Base-by-base conservation (phyloP, 2,797 vertebrate species). In the Lacerta viridis region DNA sequence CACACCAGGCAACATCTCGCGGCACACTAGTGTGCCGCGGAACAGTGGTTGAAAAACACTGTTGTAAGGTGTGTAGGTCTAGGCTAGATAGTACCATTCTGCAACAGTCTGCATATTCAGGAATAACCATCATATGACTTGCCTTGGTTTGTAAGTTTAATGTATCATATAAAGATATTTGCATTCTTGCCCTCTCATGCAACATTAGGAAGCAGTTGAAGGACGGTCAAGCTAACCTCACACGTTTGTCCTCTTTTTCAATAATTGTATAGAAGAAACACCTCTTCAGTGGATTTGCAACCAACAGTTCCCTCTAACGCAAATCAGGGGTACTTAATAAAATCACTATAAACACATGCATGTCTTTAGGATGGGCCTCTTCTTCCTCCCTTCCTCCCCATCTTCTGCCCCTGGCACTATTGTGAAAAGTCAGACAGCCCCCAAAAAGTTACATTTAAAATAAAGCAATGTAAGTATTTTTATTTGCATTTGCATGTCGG, bases 211-310 rank as follows among this genome's bases (percentile, higher is more conserved):
- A 59, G 11, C n/a, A 55, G 68, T n/a, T 55, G 68, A 84, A 72
- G 66, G n/a, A n/a, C 68, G 74, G 43, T 33, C 69, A 75, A 29
- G 33, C 25, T 61, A 75, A 61, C 20, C 83, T 59, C 46, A 39
- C 10, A 27, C 18, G 23, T 84, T 84, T 74, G 10, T 39, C 83
- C 50, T 75, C 25, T 25, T 41, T 2, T 84, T 50, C 55, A 39
- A 84, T 84, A 75, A 75, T 75, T 75, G 23, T 75, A 72, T 43
- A 74, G 20, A 25, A 74, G 83, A 84, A 74, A 39, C n/a, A 59
- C n/a, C 83, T 74, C 3, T 15, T 11, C n/a, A 36, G 46, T 18
- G 25, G 36, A 18, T 68, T 82, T 82, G 41, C 64, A 68, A 68
- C 13, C 39, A 68, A 23, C 39, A 68, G 29, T 68, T 36, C 15